Base-by-base conservation (phyloP, 2,888 invertebrate genomes). In the Slavum lentiscoides region DNA sequence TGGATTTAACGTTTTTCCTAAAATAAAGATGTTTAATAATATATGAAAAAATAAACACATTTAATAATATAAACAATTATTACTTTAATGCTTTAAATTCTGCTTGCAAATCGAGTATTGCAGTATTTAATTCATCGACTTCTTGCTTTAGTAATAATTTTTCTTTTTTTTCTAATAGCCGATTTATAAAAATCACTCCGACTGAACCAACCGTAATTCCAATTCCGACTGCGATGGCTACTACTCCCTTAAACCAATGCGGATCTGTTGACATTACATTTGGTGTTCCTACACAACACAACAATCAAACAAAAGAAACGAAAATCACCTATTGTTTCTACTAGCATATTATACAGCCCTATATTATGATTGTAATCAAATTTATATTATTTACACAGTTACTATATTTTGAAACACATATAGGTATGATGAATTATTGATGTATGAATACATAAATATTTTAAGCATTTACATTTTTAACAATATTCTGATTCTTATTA, bases 141-240 rank as follows among this genome's bases (percentile, higher is more conserved):
- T 85, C 84, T 58, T 84, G 83, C 74, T 84, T 84, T 17, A 84
- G 74, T 39, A 85, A 82, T 59, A 84, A 66, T 73, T 85, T 83
- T 77, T 84, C 83, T 74, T 84, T 84, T 82, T 85, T 84, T 64
- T 84, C 84, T 81, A 83, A 82, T n/a, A 85, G 68, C 39, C 84
- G 84, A 62, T 85, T 84, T 82, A 84, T 85, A 8, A 85, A 81
- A 70, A 85, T 84, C 30, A 85, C 83, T 21, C 85, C 85, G n/a
- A 85, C 84, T 55, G 85, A 85, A 53, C 85, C 85, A 30, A 85
- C 82, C 30, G 84, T 82, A 11, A 85, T 83, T 59, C 85, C 85
- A 64, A 85, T 85, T 64, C 85, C 85, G 30, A 85, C 84, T 53
- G 85, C 85, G 64, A 84, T 83, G 30, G 84, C 84, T 64, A 85